Evolutionary conservation across 2,888 invertebrate species (phyloP).

Genomic region (Mythimna loreyi): DNA sequence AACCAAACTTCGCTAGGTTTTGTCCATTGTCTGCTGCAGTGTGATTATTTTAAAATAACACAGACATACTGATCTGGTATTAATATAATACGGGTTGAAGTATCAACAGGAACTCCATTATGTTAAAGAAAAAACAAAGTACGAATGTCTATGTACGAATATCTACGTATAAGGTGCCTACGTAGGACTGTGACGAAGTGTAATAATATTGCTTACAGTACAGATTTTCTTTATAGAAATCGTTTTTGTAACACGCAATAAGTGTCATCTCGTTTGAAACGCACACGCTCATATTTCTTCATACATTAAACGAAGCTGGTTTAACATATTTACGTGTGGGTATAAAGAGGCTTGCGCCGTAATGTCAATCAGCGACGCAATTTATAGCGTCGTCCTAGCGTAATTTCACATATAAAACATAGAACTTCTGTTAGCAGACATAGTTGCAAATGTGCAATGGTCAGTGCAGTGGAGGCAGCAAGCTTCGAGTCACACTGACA

Average conservation of each 20-base stretch:
- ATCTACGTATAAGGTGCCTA: not conserved
- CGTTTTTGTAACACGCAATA: slow-evolving; percentile 42
- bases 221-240: slow-evolving; percentile 15
- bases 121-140: slow-evolving; percentile 13
- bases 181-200: not conserved
- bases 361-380: slow-evolving; percentile 67
- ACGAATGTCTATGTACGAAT: not conserved
- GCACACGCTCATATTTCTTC: slow-evolving; percentile 40
- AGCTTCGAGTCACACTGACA: slow-evolving; percentile 87
- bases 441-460: slow-evolving; percentile 76
- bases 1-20: slow-evolving; percentile 13
- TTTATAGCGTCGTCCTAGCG: slow-evolving; percentile 38
- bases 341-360: slow-evolving; percentile 73
- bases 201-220: not conserved
- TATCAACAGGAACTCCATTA: slow-evolving; percentile 22
- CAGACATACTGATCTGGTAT: slow-evolving; percentile 18
- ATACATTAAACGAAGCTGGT: slow-evolving; percentile 56
- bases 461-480: slow-evolving; percentile 70
- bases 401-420: slow-evolving; percentile 37
- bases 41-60: slow-evolving; percentile 17
- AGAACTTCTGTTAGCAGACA: slow-evolving; percentile 54
- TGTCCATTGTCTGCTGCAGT: slow-evolving; percentile 9
- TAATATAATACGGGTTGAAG: slow-evolving; percentile 19
- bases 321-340: slow-evolving; percentile 57
- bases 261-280: slow-evolving; percentile 44